phyloP scores from a whole-genome alignment of 1,140 invertebrate species.

The Phenacoccus solenopsis region DNA sequence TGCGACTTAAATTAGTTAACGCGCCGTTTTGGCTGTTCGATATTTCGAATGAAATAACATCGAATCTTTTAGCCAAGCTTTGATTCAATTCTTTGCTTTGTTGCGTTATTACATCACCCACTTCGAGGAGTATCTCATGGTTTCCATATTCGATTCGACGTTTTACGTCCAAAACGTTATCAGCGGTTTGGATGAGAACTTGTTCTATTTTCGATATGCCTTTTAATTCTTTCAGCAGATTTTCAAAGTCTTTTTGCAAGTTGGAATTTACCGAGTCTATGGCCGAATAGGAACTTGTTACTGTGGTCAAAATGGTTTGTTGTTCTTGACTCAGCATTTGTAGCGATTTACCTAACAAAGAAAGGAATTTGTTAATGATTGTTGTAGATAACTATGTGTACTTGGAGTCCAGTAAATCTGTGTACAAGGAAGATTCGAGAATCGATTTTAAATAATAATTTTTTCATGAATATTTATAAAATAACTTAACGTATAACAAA shows the following conservation, averaged over 20 bases:
- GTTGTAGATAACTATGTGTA: no score
- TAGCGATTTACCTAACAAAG: neutral
- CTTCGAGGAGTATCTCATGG: constrained; percentile 68
- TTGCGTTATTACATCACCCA: constrained; percentile 51
- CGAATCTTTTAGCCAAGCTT: constrained; percentile 54
- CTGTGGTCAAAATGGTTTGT: neutral
- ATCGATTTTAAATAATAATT: no score
- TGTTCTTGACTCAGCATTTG: neutral
- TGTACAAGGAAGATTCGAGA: no score
- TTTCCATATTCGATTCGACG: constrained; percentile 71
- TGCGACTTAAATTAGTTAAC: constrained; percentile 56
- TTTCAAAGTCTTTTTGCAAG: constrained; percentile 34
- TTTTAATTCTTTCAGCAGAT: constrained; percentile 27
- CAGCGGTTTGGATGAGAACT: constrained; percentile 67
- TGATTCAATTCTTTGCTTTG: constrained; percentile 51
- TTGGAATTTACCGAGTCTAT: constrained; percentile 17
- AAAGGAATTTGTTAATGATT: no score
- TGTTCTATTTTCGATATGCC: constrained; percentile 57
- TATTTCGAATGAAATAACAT: constrained; percentile 52
- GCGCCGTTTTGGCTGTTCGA: constrained; percentile 59
- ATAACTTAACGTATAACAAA: no score
- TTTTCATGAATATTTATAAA: no score
- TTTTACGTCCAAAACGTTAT: constrained; percentile 71
- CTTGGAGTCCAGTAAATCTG: no score
- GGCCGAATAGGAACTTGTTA: neutral